These are phyloP conservation scores for Sinelater perroti DNA, from an alignment of 2,888 invertebrate genomes.

Conservation along the genomic window DNA sequence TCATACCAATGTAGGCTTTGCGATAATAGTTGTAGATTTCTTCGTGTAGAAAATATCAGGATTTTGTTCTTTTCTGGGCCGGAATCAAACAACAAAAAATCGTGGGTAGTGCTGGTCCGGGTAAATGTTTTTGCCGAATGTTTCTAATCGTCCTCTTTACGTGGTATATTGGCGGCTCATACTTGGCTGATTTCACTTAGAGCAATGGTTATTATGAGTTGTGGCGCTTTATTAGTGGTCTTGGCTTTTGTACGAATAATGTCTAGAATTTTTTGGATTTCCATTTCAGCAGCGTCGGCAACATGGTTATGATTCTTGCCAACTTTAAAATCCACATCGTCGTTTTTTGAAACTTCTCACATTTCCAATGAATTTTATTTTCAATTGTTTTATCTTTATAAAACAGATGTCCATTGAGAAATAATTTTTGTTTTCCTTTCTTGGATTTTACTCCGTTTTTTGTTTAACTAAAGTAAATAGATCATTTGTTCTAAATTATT, in stretches of 20 bases:
- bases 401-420: not conserved
- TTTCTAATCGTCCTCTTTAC: slow-evolving; percentile 12
- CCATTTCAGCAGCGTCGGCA: not conserved
- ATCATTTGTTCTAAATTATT: no score
- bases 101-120: not conserved
- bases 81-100: slow-evolving; percentile 3
- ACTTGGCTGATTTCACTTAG: not conserved
- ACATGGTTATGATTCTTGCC: not conserved
- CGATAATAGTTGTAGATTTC: slow-evolving; percentile 10
- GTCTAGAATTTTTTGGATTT: not conserved
- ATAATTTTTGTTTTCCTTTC: not conserved
- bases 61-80: not conserved
- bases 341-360: not conserved
- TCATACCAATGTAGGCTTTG: slow-evolving; percentile 31
- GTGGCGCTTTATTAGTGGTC: not conserved
- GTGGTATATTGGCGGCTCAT: not conserved
- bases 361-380: not conserved
- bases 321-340: not conserved
- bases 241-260: not conserved
- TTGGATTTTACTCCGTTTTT: no score
- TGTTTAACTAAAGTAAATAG: no score
- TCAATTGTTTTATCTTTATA: not conserved
- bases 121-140: not conserved
- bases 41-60: not conserved
- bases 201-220: not conserved